Evolutionary conservation across 2,797 vertebrate species (phyloP).

Genomic region (Bovichtus diacanthus): DNA sequence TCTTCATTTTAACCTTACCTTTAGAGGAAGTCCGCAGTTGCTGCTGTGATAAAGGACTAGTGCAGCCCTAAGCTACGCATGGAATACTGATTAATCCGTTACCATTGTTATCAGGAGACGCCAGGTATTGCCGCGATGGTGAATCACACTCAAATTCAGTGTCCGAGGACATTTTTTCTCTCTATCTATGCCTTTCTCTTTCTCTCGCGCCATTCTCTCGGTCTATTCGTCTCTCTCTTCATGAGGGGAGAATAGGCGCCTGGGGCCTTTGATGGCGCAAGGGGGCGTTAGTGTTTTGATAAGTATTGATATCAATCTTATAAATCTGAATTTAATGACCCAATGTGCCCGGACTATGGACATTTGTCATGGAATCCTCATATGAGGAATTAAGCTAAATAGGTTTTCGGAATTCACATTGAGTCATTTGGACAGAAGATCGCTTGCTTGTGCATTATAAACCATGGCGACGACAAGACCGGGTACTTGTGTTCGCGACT

Average conservation of each 20-base stretch:
- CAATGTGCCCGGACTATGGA: conserved; percentile 53
- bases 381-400: conserved; percentile 68
- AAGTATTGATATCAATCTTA: conserved; percentile 80
- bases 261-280: conserved; percentile 60
- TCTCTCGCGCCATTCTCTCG: conserved; percentile 43
- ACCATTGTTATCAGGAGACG: conserved; percentile 76
- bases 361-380: conserved; percentile 74
- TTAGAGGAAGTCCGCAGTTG: conserved; percentile 72
- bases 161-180: conserved; percentile 59
- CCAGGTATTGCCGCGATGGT: conserved; percentile 69
- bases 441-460: conserved; percentile 29
- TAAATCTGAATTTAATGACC: conserved; percentile 81
- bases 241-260: conserved; percentile 57
- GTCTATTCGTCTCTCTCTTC: conserved; percentile 66
- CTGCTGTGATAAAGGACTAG: conserved; percentile 76
- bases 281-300: conserved; percentile 77
- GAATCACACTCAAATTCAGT: conserved; percentile 51
- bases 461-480: conserved; percentile 10
- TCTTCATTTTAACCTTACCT: conserved; percentile 86
- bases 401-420: conserved; percentile 56
- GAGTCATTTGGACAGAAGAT: conserved; percentile 50
- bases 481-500: conserved; percentile 45
- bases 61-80: conserved; percentile 53
- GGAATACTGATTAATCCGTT: conserved; percentile 80
- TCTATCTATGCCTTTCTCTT: conserved; percentile 50